phyloP scores from a whole-genome alignment of 2,888 invertebrate species.

The Melinopterus prodromus region DNA sequence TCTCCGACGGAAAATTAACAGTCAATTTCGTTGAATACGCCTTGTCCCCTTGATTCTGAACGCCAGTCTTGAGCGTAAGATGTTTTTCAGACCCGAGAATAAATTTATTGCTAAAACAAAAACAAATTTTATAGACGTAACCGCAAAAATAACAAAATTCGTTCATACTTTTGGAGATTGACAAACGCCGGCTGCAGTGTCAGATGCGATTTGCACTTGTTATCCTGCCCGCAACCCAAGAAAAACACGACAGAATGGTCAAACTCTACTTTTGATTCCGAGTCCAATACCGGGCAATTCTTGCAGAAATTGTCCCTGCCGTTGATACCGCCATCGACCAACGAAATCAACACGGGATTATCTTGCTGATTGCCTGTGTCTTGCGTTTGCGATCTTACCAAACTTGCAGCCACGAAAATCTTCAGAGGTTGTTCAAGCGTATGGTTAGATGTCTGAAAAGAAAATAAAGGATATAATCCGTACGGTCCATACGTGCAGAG shows the following conservation, averaged over 20 bases:
- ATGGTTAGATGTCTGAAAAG: too few species aligned
- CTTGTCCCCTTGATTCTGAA: conserved; percentile 61
- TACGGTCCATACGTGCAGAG: too few species aligned
- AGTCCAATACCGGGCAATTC: conserved; percentile 47
- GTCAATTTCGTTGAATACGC: conserved; percentile 62
- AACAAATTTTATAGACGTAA: conserved; percentile 33
- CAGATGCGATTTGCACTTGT: conserved; percentile 50
- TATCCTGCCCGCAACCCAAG: conserved; percentile 52
- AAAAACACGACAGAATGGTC: conserved; percentile 50
- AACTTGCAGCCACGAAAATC: not conserved
- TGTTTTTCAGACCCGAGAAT: conserved; percentile 54
- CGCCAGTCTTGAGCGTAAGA: conserved; percentile 49
- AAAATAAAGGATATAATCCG: too few species aligned
- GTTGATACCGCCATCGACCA: conserved; percentile 4
- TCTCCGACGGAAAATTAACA: conserved; percentile 58
- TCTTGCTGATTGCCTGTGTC: conserved; percentile 4
- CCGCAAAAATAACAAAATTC: not conserved
- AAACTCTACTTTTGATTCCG: conserved; percentile 44
- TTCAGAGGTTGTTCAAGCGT: not conserved
- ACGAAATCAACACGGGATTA: conserved; percentile 11
- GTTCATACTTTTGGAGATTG: conserved; percentile 29
- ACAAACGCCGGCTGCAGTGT: conserved; percentile 44
- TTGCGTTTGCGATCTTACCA: not conserved
- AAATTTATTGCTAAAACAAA: conserved; percentile 42
- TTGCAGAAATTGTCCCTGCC: conserved; percentile 48